Percentiles rank a stretch among this genome's conserved stretches.
Conservation (phyloP, 2,113 vertebrate species). For the Corapipo altera region DNA sequence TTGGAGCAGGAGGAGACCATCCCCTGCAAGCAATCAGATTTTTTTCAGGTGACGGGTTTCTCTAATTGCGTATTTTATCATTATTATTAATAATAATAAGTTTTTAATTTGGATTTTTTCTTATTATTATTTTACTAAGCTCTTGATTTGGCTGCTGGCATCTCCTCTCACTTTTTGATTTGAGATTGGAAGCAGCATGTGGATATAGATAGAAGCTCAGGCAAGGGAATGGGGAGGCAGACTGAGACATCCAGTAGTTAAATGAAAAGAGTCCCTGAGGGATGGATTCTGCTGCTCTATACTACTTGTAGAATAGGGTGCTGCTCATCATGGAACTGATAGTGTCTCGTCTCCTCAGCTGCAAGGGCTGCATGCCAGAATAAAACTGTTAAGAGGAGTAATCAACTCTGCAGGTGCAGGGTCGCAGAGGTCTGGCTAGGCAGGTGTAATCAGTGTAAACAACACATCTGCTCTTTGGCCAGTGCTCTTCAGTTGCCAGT, state of each 20-base stretch:
- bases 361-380: background rate
- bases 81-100: background rate
- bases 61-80: background rate
- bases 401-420: background rate
- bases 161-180: conserved; percentile 12
- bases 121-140: background rate
- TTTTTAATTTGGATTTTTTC: background rate
- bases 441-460: background rate
- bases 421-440: background rate
- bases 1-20: background rate
- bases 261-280: background rate
- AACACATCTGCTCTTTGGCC: background rate
- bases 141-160: background rate
- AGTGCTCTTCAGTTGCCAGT: background rate
- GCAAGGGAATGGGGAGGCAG: background rate
- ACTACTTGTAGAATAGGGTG: background rate
- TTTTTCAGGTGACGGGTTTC: background rate
- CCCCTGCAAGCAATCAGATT: background rate
- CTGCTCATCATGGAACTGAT: background rate
- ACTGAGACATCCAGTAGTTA: background rate
- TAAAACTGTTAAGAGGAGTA: background rate
- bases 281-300: background rate
- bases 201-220: background rate
- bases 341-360: background rate
- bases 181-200: background rate